A percentile compares a stretch with the other conserved stretches of the same genome.
phyloP scores from a whole-genome alignment of 2,113 vertebrate species.

The Hyaena hyaena region DNA sequence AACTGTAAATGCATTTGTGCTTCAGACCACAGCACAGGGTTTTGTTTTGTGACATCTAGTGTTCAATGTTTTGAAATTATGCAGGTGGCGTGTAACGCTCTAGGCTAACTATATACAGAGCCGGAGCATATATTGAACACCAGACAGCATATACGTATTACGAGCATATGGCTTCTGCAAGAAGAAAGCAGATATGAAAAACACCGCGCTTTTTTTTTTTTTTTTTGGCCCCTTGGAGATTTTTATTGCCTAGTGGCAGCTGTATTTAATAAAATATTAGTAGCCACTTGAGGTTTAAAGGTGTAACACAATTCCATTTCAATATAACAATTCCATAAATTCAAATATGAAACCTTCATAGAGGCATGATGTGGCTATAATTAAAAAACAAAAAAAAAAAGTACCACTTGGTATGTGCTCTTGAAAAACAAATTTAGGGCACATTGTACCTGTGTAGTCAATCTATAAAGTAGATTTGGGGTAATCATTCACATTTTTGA shows the following conservation, averaged over 20 bases:
- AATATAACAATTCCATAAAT: conserved; percentile 90
- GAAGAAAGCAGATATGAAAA: conserved; percentile 84
- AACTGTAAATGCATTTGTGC: conserved; percentile 66
- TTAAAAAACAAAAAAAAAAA: conserved; percentile 85
- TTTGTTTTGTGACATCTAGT: conserved; percentile 75
- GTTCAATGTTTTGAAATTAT: conserved; percentile 73
- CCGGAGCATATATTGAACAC: conserved; percentile 34
- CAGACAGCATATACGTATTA: conserved; percentile 66
- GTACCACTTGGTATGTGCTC: conserved; percentile 48
- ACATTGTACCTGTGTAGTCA: conserved; percentile 67
- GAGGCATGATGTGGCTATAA: conserved; percentile 78
- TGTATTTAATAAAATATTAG: conserved; percentile 91
- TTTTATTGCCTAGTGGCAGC: conserved; percentile 88
- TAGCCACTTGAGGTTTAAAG: conserved; percentile 88
- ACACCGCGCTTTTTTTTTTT: conserved; percentile 37
- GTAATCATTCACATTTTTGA: neutral
- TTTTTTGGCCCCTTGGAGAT: conserved; percentile 80
- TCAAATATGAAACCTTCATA: conserved; percentile 85
- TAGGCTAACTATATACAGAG: conserved; percentile 65
- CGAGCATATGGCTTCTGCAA: conserved; percentile 76
- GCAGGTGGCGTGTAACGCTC: neutral
- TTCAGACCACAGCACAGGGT: conserved; percentile 45
- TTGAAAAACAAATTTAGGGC: conserved; percentile 60
- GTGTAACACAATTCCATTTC: conserved; percentile 89
- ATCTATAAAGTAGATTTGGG: conserved; percentile 75